These are phyloP conservation scores for Centrocercus urophasianus DNA, from an alignment of 2,113 vertebrate species.

Conservation along the genomic window DNA sequence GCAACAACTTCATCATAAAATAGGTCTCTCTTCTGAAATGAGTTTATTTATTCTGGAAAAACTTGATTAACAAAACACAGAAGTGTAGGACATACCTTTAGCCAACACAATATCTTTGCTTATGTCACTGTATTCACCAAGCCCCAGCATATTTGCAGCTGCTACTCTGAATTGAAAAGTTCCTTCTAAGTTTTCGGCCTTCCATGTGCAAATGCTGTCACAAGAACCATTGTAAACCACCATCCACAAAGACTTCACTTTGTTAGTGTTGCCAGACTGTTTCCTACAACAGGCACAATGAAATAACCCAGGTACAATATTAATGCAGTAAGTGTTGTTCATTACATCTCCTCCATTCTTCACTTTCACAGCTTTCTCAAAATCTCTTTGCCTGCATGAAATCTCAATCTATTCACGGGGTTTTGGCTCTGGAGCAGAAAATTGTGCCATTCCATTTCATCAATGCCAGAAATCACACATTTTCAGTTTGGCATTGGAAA, in stretches of 20 bases:
- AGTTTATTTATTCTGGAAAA: neutral
- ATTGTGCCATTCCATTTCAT: slow-evolving; percentile 5
- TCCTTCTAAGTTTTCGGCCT: slow-evolving; percentile 67
- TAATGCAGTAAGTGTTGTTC: neutral
- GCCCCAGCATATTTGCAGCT: slow-evolving; percentile 76
- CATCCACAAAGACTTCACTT: slow-evolving; percentile 54
- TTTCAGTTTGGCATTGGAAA: slow-evolving; percentile 23
- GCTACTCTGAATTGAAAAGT: slow-evolving; percentile 78
- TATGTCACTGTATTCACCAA: slow-evolving; percentile 76
- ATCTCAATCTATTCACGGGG: neutral
- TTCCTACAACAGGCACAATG: slow-evolving; percentile 54
- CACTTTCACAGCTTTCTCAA: neutral
- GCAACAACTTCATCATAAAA: neutral
- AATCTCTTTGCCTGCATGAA: neutral
- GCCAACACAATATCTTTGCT: slow-evolving; percentile 64
- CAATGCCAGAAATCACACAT: neutral
- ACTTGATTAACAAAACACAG: neutral
- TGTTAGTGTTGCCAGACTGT: slow-evolving; percentile 10
- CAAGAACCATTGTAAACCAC: slow-evolving; percentile 79
- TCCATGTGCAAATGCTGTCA: slow-evolving; percentile 76
- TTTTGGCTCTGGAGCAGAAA: slow-evolving; percentile 1
- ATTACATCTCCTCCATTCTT: neutral
- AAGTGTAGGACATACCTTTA: slow-evolving; percentile 58
- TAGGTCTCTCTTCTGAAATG: neutral
- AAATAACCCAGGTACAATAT: neutral